Evolutionary conservation across 2,113 vertebrate species (phyloP).

Genomic region (Esox niger): DNA sequence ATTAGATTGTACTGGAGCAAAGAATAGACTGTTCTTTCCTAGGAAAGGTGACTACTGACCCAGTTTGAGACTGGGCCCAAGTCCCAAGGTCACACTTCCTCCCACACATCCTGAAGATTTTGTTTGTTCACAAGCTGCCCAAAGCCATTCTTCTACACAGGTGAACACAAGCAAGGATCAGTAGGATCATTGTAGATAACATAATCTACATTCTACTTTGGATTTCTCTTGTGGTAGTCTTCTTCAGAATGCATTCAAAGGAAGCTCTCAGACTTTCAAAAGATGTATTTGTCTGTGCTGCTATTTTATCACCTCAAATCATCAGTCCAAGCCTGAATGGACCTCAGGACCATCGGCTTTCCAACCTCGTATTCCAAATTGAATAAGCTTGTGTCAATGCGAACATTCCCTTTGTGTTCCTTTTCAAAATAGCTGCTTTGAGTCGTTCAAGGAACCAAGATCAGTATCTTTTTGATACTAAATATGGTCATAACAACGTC

Average conservation of each 20-base stretch:
- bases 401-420: background rate
- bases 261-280: slow-evolving; percentile 1
- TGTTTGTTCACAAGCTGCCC: slow-evolving; percentile 59
- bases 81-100: slow-evolving; percentile 66
- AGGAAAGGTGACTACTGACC: slow-evolving; percentile 62
- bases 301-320: background rate
- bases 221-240: background rate
- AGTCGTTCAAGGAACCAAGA: background rate
- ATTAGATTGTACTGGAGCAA: slow-evolving; percentile 38
- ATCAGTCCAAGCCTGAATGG: background rate
- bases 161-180: slow-evolving; percentile 29
- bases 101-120: slow-evolving; percentile 53
- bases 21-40: slow-evolving; percentile 45
- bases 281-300: slow-evolving; percentile 1
- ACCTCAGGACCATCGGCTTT: background rate
- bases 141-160: slow-evolving; percentile 51
- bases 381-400: background rate
- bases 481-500: background rate
- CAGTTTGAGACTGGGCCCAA: slow-evolving; percentile 62
- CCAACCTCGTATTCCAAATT: background rate
- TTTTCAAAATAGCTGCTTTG: background rate
- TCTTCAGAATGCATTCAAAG: background rate
- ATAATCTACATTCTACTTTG: background rate
- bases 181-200: background rate
- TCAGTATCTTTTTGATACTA: background rate